Conservation (phyloP, 2,888 invertebrate genomes). For the Zelleria hepariella region DNA sequence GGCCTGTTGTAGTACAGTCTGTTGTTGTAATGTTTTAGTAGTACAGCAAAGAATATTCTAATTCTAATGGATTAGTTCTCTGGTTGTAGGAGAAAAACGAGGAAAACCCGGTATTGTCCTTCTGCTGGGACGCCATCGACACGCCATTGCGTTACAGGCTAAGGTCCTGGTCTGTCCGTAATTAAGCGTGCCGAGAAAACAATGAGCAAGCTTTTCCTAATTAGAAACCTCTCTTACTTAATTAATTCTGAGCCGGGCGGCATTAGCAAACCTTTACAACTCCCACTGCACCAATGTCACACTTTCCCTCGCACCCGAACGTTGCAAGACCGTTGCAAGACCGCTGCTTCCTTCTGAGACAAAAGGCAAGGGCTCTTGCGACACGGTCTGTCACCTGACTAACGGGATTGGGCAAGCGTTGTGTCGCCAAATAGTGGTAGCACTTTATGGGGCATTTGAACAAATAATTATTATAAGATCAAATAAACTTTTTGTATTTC, state of each 20-base stretch:
- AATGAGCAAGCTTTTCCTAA: neutral
- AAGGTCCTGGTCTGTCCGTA: no score
- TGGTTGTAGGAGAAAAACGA: no score
- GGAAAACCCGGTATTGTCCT: no score
- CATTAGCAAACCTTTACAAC: neutral
- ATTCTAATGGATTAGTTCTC: no score
- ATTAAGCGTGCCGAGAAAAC: neutral
- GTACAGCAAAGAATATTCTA: no score
- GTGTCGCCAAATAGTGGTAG: neutral
- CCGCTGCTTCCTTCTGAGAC: slow-evolving; percentile 6
- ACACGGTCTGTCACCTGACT: neutral
- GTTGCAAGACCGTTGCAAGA: slow-evolving; percentile 9
- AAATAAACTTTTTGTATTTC: no score
- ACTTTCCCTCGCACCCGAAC: neutral
- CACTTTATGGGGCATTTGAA: neutral
- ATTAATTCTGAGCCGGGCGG: neutral
- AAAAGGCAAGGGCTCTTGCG: slow-evolving; percentile 9
- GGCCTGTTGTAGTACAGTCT: no score
- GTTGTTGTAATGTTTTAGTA: no score
- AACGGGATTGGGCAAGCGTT: neutral
- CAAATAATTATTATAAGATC: no score
- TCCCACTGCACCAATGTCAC: slow-evolving; percentile 2
- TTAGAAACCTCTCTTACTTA: neutral
- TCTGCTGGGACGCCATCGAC: no score
- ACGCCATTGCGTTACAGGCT: no score